Evolutionary conservation across 1,140 invertebrate species (phyloP).

Genomic region (Zaprionus kolodkinae): DNA sequence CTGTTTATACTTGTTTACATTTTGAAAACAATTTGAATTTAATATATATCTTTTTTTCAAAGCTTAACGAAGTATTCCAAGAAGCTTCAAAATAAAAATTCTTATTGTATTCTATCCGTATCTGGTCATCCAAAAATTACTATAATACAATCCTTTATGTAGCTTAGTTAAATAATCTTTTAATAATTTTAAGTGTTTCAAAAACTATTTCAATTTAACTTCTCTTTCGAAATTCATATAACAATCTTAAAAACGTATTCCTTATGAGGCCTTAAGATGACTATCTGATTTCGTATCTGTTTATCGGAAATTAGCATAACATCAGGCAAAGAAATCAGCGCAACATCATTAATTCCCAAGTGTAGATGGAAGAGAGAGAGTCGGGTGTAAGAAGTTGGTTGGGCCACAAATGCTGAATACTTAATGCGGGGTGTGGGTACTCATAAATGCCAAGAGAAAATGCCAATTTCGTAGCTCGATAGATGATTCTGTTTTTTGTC

Average conservation of each 20-base stretch:
- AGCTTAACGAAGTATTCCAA: no score
- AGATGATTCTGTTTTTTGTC: slow-evolving; percentile 3
- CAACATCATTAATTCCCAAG: slow-evolving; percentile 33
- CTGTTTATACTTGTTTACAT: no score
- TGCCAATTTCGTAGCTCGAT: slow-evolving; percentile 14
- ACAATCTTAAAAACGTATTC: neutral
- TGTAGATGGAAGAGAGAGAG: neutral
- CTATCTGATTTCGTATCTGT: neutral
- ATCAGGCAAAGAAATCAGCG: slow-evolving; percentile 16
- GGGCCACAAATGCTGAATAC: slow-evolving; percentile 38
- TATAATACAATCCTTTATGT: no score
- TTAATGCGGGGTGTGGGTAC: slow-evolving; percentile 23
- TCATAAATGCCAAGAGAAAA: slow-evolving; percentile 36
- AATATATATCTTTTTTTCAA: no score
- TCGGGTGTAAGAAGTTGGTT: slow-evolving; percentile 18
- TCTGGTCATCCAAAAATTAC: no score
- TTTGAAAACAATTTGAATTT: no score
- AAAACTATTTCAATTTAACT: no score
- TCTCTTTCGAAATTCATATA: neutral
- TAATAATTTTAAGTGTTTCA: no score
- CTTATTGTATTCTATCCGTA: no score
- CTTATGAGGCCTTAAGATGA: neutral
- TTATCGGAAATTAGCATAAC: slow-evolving; percentile 12
- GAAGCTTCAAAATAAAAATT: no score
- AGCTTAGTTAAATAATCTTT: no score